Evolutionary conservation across 2,113 vertebrate species (phyloP).

Genomic region (Tinamus guttatus): DNA sequence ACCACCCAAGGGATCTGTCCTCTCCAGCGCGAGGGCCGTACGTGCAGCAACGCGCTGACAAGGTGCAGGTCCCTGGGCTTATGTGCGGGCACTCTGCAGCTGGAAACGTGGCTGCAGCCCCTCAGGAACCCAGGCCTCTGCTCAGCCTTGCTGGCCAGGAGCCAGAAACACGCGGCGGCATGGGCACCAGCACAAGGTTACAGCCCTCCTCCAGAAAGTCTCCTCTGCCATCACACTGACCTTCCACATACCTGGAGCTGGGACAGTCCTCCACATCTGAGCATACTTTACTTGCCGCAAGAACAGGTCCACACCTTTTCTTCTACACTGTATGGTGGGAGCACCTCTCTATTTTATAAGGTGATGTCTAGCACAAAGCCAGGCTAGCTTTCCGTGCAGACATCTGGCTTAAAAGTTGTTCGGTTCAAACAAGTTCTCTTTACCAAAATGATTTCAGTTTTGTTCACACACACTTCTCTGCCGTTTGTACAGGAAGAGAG

Average conservation of each 20-base stretch:
- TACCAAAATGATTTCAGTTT: background rate
- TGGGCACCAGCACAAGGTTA: background rate
- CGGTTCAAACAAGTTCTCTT: background rate
- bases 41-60: rapidly evolving
- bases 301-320: background rate
- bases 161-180: background rate
- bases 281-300: background rate
- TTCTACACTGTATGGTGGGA: background rate
- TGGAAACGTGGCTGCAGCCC: background rate
- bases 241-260: background rate
- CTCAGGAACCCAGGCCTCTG: background rate
- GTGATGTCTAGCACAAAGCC: background rate
- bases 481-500: background rate
- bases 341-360: background rate
- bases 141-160: background rate
- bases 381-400: rapidly evolving
- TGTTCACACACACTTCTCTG: background rate
- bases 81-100: background rate
- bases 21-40: background rate
- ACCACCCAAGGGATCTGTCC: background rate
- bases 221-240: too few relatives aligned
- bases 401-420: background rate
- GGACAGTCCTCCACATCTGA: too few relatives aligned
- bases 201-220: background rate
- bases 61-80: background rate